phyloP scores from a whole-genome alignment of 2,113 vertebrate genomes.

The Salvelinus namaycush region DNA sequence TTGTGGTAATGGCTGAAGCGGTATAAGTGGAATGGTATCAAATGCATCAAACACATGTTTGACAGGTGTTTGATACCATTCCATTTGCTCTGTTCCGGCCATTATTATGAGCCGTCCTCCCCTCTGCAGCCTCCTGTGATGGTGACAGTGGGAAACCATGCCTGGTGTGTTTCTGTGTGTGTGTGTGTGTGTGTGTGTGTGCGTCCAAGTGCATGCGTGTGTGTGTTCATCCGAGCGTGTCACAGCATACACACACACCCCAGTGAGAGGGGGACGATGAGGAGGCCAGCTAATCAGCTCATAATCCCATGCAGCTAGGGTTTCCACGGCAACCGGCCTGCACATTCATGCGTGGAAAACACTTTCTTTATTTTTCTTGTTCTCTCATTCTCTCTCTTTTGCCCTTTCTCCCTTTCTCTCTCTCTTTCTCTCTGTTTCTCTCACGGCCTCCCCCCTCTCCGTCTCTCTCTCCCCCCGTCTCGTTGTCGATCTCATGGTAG shows the following conservation, averaged over 20 bases:
- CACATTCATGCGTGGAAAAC: conserved; percentile 68
- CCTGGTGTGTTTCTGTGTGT: conserved; percentile 17
- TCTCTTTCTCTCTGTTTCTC: conserved; percentile 11
- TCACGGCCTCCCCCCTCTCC: conserved; percentile 30
- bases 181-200: neutral
- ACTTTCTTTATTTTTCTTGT: conserved; percentile 6
- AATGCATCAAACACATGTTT: no score
- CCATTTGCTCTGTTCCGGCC: no score
- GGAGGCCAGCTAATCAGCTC: conserved; percentile 70
- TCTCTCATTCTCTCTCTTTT: conserved; percentile 34
- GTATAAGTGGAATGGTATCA: no score
- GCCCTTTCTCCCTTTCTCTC: neutral
- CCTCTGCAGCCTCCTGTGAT: neutral
- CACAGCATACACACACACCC: conserved; percentile 55
- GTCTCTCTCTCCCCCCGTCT: conserved; percentile 40
- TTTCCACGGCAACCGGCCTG: conserved; percentile 69
- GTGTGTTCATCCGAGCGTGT: conserved; percentile 50
- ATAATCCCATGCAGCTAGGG: conserved; percentile 63
- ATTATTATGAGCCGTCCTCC: no score
- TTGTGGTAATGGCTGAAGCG: no score
- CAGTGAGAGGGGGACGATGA: conserved; percentile 49
- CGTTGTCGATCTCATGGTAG: conserved; percentile 34
- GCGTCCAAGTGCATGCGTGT: conserved; percentile 1
- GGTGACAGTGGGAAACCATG: conserved; percentile 46
- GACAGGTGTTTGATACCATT: no score